Base-by-base conservation (phyloP, 2,113 vertebrate species). In the Catharus bicknelli region DNA sequence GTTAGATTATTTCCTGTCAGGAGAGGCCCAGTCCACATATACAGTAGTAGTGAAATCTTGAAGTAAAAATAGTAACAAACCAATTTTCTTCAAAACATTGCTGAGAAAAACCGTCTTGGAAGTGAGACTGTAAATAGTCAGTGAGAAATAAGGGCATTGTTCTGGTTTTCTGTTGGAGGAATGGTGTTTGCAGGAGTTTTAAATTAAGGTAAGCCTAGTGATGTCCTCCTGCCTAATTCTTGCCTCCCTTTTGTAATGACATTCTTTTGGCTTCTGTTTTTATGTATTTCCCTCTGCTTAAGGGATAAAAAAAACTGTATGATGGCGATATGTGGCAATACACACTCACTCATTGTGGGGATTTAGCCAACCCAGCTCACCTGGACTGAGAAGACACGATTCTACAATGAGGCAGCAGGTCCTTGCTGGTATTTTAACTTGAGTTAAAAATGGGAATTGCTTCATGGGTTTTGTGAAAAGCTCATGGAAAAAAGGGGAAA, bases 61-160 rank as follows among this genome's bases (percentile, higher is more conserved):
- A 76, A 64, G 55, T 45, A 79, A 51, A 66, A 74, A 76, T 47
- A 62, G 62, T 83, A 91, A 76, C 69, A 85, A 94, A 54, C 12
- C 16, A 19, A 30, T 94, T 86, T 93, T 91, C 55, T 83, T 85
- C 21, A n/a, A 91, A 83, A 80, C 63, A 22, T 42, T 76, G 47
- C 58, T 69, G 67, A 73, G 70, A 93, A 93, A 87, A 93, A 50
- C 59, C 0, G 16, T 73, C 29, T 16, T 92, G 48, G 7, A 84
- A 78, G 81, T 64, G 61, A 89, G n/a, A 82, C 40, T 83, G 14
- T 63, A 84, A 82, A 20, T 43, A 64, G 40, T 42, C 36, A 72
- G 45, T 32, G 32, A 82, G 78, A 83, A 91, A 51, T 76, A n/a
- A 69, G 23, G 16, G 18, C 79, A 30, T 85, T 72, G 22, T 18